Evolutionary conservation across 2,888 invertebrate species (phyloP), one percentile per base, ranked within the genome.

Genomic region (Dysmachus trigonus): DNA sequence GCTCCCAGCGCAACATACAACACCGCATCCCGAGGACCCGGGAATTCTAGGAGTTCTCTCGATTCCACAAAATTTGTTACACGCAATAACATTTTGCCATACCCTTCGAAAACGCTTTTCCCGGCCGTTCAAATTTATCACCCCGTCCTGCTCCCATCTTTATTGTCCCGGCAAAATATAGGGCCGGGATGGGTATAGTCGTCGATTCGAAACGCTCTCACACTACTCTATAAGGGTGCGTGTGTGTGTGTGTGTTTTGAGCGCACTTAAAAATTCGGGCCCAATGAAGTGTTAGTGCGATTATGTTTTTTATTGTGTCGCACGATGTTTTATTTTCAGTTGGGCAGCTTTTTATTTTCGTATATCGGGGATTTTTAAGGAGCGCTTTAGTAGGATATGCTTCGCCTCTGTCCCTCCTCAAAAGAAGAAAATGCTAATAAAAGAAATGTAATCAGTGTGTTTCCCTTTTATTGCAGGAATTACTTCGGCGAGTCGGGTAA

Each of bases 21-120:
- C 62, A 31, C 62, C 30, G 51, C 38, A 81, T 51, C 62, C 53
- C 30, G 33, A 22, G 62, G 1, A 38, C 1, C 18, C 62, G 27
- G 18, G 81, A 62, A 62, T 62, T 62, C 62, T 10, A 18, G 62
- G 18, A 62, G 62, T 62, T 62, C 62, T 81, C 81, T 82, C 62
- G 77, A 53, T 82, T 82, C 81, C 81, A 82, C 81, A 82, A 82
- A 82, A 82, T 82, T 82, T 82, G 81, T 82, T 82, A 82, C 81
- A 82, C 81, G 81, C 81, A 82, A 82, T 82, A 82, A 82, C 81
- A 53, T 82, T 62, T 62, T 62, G 13, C 81, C 22, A 82, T 82
- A 35, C 81, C 81, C 81, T 62, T 82, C 81, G 81, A 62, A 82
- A 82, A 27, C 62, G 33, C 35, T 82, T 82, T 62, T 82, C 33